A percentile compares a stretch with the other conserved stretches of the same genome.
Conservation (phyloP, 2,888 invertebrate species). For the Griposia aprilina region DNA sequence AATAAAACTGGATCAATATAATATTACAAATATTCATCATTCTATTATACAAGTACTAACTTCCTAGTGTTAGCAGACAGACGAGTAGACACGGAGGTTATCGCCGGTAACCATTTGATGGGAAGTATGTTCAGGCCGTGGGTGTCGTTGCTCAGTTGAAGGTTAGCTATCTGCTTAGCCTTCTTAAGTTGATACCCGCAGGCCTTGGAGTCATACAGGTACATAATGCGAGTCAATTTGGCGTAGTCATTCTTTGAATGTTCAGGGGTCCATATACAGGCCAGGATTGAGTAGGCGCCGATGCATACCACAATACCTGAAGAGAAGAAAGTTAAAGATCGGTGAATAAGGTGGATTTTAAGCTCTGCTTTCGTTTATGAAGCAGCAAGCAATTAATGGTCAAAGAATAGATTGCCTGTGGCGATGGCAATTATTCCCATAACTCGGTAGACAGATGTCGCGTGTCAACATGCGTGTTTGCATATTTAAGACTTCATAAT, state of each 20-base stretch:
- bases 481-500: neutral
- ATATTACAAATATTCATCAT: neutral
- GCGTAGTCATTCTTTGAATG: slow-evolving; percentile 72
- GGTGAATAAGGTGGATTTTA: neutral
- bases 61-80: slow-evolving; percentile 77
- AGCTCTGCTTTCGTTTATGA: neutral
- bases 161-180: slow-evolving; percentile 66
- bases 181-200: slow-evolving; percentile 73
- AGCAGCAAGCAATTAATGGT: neutral
- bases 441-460: neutral
- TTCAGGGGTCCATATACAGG: slow-evolving; percentile 80
- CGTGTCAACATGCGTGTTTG: neutral
- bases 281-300: slow-evolving; percentile 72
- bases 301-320: slow-evolving; percentile 76
- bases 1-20: neutral
- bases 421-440: neutral
- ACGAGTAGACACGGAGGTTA: slow-evolving; percentile 75
- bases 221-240: slow-evolving; percentile 83
- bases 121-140: slow-evolving; percentile 72
- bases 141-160: slow-evolving; percentile 77
- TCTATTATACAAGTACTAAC: slow-evolving; percentile 63
- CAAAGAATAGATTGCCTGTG: too few relatives aligned
- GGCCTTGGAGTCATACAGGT: slow-evolving; percentile 79
- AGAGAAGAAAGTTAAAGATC: slow-evolving; percentile 1
- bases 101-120: slow-evolving; percentile 73